phyloP scores from a whole-genome alignment of 64 coral and sea anemone species.

The Dendrophyllia cribrosa region DNA sequence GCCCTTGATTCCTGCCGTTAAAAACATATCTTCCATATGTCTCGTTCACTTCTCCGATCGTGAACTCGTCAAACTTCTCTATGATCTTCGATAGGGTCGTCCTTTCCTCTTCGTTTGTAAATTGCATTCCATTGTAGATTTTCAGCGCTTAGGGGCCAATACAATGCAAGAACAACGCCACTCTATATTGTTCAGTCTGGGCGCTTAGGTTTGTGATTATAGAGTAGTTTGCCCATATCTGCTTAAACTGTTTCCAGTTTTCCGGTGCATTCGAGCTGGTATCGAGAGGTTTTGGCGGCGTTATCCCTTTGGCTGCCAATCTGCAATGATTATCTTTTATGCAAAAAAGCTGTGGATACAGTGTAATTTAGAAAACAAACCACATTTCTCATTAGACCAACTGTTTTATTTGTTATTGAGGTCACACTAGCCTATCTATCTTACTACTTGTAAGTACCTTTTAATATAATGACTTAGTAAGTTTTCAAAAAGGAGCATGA shows the following conservation, averaged over 20 bases:
- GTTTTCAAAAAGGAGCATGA: too few species aligned
- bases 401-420: too few species aligned
- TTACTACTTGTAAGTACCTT: too few species aligned
- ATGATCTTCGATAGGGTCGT: too few species aligned
- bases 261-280: not conserved
- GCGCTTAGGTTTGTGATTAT: slow-evolving; percentile 42
- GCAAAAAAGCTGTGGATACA: too few species aligned
- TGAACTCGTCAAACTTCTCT: slow-evolving; percentile 61
- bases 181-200: slow-evolving; percentile 51
- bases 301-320: not conserved
- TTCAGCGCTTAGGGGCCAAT: slow-evolving; percentile 16
- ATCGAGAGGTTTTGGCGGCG: not conserved
- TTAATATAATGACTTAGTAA: too few species aligned
- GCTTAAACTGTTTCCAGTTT: slow-evolving; percentile 58
- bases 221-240: slow-evolving; percentile 47
- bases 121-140: slow-evolving; percentile 41
- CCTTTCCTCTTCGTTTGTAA: too few species aligned
- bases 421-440: too few species aligned
- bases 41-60: slow-evolving; percentile 45
- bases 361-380: too few species aligned
- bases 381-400: too few species aligned
- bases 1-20: slow-evolving; percentile 50
- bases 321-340: too few species aligned
- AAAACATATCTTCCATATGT: slow-evolving; percentile 50
- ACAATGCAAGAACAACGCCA: slow-evolving; percentile 57